Percentiles rank a stretch among this genome's conserved stretches.
These are phyloP conservation scores for Xerus inauris DNA, from an alignment of 2,113 vertebrate species.

Conservation along the genomic window DNA sequence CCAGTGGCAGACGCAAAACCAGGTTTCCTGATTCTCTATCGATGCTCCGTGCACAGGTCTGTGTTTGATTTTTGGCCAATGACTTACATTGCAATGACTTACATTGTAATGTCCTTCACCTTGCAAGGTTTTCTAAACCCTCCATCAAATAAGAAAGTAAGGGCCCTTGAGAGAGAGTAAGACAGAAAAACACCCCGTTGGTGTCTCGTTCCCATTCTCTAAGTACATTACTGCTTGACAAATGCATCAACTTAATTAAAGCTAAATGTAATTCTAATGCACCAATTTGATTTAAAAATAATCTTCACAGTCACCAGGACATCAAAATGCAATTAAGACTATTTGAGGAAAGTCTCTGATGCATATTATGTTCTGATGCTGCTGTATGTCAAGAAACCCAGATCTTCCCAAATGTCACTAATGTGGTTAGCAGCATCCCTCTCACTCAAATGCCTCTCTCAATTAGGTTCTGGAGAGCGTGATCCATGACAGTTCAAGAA, in stretches of 20 bases:
- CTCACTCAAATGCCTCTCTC: slow-evolving; percentile 73
- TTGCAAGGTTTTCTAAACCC: background rate
- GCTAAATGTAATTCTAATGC: slow-evolving; percentile 82
- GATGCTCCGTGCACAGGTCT: background rate
- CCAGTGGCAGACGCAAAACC: background rate
- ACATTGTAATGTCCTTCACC: background rate
- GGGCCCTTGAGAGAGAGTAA: slow-evolving; percentile 7
- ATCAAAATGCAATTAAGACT: slow-evolving; percentile 82
- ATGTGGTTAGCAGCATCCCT: slow-evolving; percentile 72
- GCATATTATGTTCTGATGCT: slow-evolving; percentile 72
- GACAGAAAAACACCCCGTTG: slow-evolving; percentile 53
- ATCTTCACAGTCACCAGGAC: slow-evolving; percentile 82
- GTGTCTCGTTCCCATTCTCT: slow-evolving; percentile 72
- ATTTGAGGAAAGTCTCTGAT: slow-evolving; percentile 78
- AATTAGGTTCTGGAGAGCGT: slow-evolving; percentile 71
- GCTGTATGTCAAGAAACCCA: slow-evolving; percentile 77
- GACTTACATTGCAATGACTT: too few species aligned
- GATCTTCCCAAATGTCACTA: slow-evolving; percentile 69
- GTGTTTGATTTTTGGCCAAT: background rate
- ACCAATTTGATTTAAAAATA: slow-evolving; percentile 83
- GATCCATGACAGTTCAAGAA: slow-evolving; percentile 72
- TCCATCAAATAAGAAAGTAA: slow-evolving; percentile 30
- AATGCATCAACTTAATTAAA: slow-evolving; percentile 83
- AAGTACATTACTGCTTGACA: slow-evolving; percentile 77
- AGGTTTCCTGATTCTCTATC: background rate